Percentiles rank a stretch among this genome's conserved stretches.
Conservation (phyloP, 2,113 vertebrate species). For the Balaeniceps rex region DNA sequence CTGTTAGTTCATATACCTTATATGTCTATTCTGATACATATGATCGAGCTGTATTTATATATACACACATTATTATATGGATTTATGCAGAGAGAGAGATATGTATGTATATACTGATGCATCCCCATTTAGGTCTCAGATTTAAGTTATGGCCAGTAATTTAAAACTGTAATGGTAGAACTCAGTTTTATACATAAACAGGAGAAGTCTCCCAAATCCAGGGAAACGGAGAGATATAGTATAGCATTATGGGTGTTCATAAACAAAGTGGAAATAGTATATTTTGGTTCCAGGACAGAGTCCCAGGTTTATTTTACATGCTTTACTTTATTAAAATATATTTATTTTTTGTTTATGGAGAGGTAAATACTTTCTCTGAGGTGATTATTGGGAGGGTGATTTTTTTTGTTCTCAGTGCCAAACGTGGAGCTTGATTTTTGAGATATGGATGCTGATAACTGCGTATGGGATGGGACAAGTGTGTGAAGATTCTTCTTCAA, state of each 20-base stretch:
- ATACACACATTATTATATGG: neutral
- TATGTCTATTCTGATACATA: neutral
- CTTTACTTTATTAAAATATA: neutral
- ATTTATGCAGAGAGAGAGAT: neutral
- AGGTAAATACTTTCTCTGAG: neutral
- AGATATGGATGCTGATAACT: neutral
- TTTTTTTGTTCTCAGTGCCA: neutral
- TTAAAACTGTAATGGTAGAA: neutral
- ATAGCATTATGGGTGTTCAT: neutral
- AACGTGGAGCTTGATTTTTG: neutral
- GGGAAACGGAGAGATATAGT: neutral
- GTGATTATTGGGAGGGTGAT: neutral
- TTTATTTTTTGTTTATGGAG: neutral
- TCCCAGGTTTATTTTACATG: neutral
- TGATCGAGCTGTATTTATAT: neutral
- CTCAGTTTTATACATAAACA: neutral
- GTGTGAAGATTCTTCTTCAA: neutral
- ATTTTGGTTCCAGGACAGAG: neutral
- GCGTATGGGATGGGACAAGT: neutral
- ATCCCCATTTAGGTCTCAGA: neutral
- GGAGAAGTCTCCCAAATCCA: neutral
- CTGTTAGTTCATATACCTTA: neutral
- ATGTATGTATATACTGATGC: neutral
- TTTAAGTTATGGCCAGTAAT: neutral
- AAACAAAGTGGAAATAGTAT: neutral